Percentiles rank a stretch among this genome's conserved stretches.
Conservation (phyloP, 2,113 vertebrate genomes). For the Dasypus novemcinctus region DNA sequence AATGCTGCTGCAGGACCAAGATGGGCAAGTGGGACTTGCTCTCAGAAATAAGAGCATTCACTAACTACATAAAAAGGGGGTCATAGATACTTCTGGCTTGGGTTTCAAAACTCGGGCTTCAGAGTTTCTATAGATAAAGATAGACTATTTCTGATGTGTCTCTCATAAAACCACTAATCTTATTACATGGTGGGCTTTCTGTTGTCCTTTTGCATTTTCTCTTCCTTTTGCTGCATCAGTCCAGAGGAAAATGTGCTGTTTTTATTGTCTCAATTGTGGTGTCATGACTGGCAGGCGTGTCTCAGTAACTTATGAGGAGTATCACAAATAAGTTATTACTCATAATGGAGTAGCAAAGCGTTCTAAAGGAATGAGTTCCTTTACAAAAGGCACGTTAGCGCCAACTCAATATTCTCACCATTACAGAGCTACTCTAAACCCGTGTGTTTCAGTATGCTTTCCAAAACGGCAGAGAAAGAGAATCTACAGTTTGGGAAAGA, state of each 20-base stretch:
- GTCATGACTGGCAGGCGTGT: background rate
- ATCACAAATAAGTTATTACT: background rate
- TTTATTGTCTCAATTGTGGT: background rate
- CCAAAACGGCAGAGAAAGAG: background rate
- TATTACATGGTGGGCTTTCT: background rate
- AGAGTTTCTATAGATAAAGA: background rate
- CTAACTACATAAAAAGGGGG: background rate
- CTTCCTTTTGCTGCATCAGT: background rate
- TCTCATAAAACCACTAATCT: background rate
- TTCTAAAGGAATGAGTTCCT: background rate
- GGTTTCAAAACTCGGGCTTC: background rate
- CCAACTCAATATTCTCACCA: background rate
- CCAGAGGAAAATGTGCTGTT: background rate
- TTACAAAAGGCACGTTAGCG: background rate
- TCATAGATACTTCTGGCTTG: background rate
- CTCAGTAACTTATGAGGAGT: background rate
- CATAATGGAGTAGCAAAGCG: background rate
- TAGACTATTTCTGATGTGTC: background rate
- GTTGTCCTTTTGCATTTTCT: background rate
- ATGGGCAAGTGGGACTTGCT: background rate
- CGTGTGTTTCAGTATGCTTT: background rate
- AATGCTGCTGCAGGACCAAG: background rate
- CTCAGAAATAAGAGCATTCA: background rate
- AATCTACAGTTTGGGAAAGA: background rate
- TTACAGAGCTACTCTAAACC: background rate